Base-by-base conservation (phyloP, 2,888 invertebrate genomes). In the Calameuta pallipes region DNA sequence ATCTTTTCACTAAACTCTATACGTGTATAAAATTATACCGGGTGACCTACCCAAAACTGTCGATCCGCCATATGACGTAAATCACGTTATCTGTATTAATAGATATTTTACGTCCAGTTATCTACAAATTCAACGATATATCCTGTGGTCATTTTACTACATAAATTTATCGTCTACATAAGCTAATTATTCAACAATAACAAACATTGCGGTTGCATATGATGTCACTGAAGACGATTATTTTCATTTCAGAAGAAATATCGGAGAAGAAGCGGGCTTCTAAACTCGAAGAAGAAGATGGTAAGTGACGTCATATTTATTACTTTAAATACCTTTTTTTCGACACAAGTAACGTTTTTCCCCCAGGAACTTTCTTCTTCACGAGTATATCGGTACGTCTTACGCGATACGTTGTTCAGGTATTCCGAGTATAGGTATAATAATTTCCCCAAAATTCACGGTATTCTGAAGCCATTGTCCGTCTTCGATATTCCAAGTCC, bases 1-100 rank as follows among this genome's bases (percentile, higher is more conserved):
- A 87, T 87, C 89, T 83, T 87, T 89, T 89, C 87, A 87, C 73
- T 75, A 69, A 74, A 56, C 81, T 81, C 78, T 78, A 75, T 73
- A 73, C 36, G 75, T 77, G 76, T 75, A 74, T 73, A 78, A 76
- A 13, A 36, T 41, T 76, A 71, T 76, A 68, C 35, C 69, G 30
- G 41, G 69, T 75, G 76, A 73, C 68, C 73, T 71, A n/a, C 9
- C 23, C 56, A 9, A 23, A 56, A 56, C 56, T 23, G 56, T 23
- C 9, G 9, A 56, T 23, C 56, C 56, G 1, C 56, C 9, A 6
- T 56, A 56, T 56, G 6, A 23, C 56, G 56, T 56, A 56, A 56
- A 56, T 56, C 56, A 56, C 56, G 56, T 23, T 23, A 23, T 56
- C 23, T 6, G 0, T 23, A 9, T 3, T 23, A 56, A 56, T 56